These are phyloP conservation scores for Dissostichus mawsoni DNA, from an alignment of 2,113 vertebrate species.

Conservation along the genomic window DNA sequence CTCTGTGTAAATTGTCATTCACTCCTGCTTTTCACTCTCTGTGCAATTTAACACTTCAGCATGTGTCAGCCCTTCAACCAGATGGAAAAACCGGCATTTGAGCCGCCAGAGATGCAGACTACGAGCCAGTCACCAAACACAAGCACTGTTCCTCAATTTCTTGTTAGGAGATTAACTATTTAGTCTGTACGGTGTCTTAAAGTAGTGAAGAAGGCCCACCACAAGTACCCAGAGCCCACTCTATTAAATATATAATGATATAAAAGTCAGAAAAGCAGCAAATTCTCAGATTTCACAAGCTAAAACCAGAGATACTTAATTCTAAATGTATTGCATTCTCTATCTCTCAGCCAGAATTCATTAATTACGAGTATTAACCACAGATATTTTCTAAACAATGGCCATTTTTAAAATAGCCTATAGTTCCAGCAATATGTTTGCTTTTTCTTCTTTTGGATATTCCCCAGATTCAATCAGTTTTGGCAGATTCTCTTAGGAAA, in stretches of 20 bases:
- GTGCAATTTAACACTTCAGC: conserved; percentile 18
- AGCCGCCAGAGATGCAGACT: conserved; percentile 6
- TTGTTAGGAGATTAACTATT: background rate
- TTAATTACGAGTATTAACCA: background rate
- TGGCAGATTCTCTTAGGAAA: background rate
- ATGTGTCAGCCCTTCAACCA: conserved; percentile 25
- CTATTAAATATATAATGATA: background rate
- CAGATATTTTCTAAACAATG: background rate
- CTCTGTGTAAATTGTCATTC: background rate
- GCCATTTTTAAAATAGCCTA: background rate
- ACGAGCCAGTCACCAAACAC: background rate
- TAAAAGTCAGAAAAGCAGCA: background rate
- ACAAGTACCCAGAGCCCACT: background rate
- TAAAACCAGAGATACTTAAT: background rate
- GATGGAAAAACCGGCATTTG: conserved; percentile 7
- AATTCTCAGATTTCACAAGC: background rate
- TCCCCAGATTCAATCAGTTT: background rate
- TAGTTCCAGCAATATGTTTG: background rate
- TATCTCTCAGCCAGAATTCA: background rate
- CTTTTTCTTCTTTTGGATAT: background rate
- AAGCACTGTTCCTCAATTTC: background rate
- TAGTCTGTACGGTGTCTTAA: background rate
- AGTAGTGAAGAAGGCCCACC: background rate
- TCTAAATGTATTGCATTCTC: background rate
- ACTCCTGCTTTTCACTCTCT: background rate